Evolutionary conservation across 2,113 vertebrate species (phyloP).

Genomic region (Hypomesus transpacificus): DNA sequence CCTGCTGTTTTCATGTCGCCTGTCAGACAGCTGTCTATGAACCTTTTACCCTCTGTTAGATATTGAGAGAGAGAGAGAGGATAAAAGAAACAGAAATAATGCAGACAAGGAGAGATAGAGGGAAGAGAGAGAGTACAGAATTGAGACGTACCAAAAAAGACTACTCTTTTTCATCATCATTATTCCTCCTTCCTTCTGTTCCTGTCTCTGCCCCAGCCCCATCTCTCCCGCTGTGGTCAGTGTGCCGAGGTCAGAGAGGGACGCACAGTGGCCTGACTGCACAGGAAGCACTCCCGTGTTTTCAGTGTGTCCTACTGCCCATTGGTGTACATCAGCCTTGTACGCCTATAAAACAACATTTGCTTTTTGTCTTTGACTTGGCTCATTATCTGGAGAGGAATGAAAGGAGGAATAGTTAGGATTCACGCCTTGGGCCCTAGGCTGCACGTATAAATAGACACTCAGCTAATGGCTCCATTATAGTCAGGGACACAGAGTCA

Average conservation of each 20-base stretch:
- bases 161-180: slow-evolving; percentile 15
- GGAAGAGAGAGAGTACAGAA: too few relatives aligned
- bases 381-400: not conserved
- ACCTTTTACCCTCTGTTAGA: not conserved
- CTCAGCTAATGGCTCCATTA: slow-evolving; percentile 35
- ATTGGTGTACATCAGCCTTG: too few relatives aligned
- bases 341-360: too few relatives aligned
- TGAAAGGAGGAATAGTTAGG: not conserved
- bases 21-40: slow-evolving; percentile 38
- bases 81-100: not conserved
- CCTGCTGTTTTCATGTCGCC: slow-evolving; percentile 45
- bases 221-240: slow-evolving; percentile 3
- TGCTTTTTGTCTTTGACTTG: too few relatives aligned
- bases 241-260: not conserved
- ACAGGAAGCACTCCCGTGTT: not conserved
- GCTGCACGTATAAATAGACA: slow-evolving; percentile 20
- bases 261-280: not conserved
- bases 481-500: slow-evolving; percentile 6
- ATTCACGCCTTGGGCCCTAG: not conserved
- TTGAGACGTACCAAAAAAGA: slow-evolving; percentile 6
- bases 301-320: not conserved
- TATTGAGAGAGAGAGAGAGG: not conserved
- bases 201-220: not conserved
- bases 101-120: not conserved
- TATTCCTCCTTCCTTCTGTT: slow-evolving; percentile 23